phyloP scores from a whole-genome alignment of 2,888 invertebrate genomes.

The Zygaena filipendulae region DNA sequence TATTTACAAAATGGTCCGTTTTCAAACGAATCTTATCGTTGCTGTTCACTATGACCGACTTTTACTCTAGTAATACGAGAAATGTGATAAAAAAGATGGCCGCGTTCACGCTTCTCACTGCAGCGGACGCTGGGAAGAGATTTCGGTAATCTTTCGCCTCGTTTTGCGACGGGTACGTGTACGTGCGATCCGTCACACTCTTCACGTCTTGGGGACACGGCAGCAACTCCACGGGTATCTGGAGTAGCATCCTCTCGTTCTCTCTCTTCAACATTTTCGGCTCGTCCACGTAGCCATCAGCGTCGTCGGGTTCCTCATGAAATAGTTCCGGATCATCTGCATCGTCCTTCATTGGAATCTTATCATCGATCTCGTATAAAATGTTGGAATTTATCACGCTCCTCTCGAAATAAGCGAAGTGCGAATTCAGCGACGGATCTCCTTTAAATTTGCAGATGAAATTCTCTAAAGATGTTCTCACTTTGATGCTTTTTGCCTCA shows the following conservation, averaged over 20 bases:
- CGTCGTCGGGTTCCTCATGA: conserved; percentile 47
- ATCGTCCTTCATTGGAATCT: conserved; percentile 43
- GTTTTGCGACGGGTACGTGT: conserved; percentile 68
- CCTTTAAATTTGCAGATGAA: conserved; percentile 76
- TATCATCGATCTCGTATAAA: conserved; percentile 41
- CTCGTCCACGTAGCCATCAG: conserved; percentile 39
- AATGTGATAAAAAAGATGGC: no score
- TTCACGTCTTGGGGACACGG: conserved; percentile 72
- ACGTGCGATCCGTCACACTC: conserved; percentile 68
- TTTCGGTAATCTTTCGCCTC: conserved; percentile 64
- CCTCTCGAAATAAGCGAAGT: conserved; percentile 51
- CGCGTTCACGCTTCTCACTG: no score
- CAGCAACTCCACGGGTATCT: conserved; percentile 65
- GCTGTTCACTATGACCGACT: no score
- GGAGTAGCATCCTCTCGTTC: conserved; percentile 58
- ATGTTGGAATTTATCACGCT: conserved; percentile 44
- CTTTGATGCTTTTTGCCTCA: conserved; percentile 78
- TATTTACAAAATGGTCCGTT: no score
- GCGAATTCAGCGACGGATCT: conserved; percentile 43
- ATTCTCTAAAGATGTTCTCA: conserved; percentile 77
- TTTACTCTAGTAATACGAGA: no score
- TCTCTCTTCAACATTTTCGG: conserved; percentile 41
- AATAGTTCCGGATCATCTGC: conserved; percentile 43
- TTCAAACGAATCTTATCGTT: no score
- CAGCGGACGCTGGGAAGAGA: no score